Evolutionary conservation across 2,888 invertebrate genomes (phyloP).

Genomic region (Zonitis immaculata): DNA sequence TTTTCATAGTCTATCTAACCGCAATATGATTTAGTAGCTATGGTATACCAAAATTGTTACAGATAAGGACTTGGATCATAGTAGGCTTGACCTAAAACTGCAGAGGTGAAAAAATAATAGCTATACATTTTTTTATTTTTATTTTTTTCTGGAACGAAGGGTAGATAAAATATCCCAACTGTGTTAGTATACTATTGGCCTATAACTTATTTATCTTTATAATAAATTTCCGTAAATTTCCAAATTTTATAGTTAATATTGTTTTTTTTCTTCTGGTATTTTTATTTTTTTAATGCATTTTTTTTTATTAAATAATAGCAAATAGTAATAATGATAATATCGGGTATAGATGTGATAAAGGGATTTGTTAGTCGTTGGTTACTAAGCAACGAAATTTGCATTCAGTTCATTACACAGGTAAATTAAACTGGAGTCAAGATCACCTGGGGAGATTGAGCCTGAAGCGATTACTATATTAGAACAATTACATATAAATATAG

Average conservation of each 20-base stretch:
- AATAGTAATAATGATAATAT: too few relatives aligned
- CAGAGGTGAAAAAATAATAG: slow-evolving; percentile 43
- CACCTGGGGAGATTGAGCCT: slow-evolving; percentile 43
- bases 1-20: slow-evolving; percentile 33
- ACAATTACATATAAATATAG: slow-evolving; percentile 27
- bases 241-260: not conserved
- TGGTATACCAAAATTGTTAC: slow-evolving; percentile 36
- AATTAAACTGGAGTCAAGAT: slow-evolving; percentile 42
- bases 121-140: too few relatives aligned
- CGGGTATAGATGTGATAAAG: not conserved
- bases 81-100: slow-evolving; percentile 38
- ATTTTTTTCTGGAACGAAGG: slow-evolving; percentile 30
- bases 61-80: slow-evolving; percentile 41
- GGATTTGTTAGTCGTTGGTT: slow-evolving; percentile 13
- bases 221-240: slow-evolving; percentile 26
- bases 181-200: slow-evolving; percentile 39
- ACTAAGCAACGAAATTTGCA: slow-evolving; percentile 32
- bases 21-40: slow-evolving; percentile 44
- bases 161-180: slow-evolving; percentile 37
- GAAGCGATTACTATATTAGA: slow-evolving; percentile 27
- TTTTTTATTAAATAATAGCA: too few relatives aligned
- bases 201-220: slow-evolving; percentile 31
- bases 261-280: too few relatives aligned
- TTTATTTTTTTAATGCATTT: not conserved
- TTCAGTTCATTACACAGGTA: slow-evolving; percentile 48